Conservation (phyloP, 2,113 vertebrate species). For the Fregata magnificens region DNA sequence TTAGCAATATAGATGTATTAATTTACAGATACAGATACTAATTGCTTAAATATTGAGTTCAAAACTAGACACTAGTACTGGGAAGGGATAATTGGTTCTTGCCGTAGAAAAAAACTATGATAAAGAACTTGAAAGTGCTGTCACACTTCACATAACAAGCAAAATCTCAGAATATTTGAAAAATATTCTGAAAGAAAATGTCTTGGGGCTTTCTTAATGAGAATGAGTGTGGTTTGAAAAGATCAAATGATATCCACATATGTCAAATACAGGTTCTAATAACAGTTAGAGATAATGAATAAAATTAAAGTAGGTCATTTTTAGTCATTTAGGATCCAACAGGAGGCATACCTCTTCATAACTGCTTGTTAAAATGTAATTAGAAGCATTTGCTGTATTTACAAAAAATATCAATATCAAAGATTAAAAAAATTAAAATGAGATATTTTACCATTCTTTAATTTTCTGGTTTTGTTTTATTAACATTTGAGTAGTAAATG, state of each 20-base stretch:
- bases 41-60: constrained; percentile 82
- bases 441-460: constrained; percentile 41
- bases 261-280: constrained; percentile 82
- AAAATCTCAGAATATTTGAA: constrained; percentile 82
- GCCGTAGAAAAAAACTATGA: constrained; percentile 75
- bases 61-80: constrained; percentile 72
- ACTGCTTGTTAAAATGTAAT: constrained; percentile 74
- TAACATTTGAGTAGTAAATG: constrained; percentile 42
- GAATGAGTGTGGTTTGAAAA: constrained; percentile 83
- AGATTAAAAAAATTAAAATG: constrained; percentile 42
- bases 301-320: constrained; percentile 83
- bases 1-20: constrained; percentile 80
- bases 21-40: constrained; percentile 80
- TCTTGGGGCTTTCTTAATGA: constrained; percentile 82
- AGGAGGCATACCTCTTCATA: constrained; percentile 61
- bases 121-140: constrained; percentile 86
- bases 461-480: constrained; percentile 60
- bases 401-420: constrained; percentile 45
- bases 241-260: constrained; percentile 82
- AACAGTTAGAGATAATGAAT: constrained; percentile 80
- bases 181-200: constrained; percentile 81
- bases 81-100: constrained; percentile 84
- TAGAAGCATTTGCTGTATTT: constrained; percentile 71
- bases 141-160: constrained; percentile 82
- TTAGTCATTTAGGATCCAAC: constrained; percentile 76